Percentiles rank a stretch among this genome's conserved stretches.
Conservation (phyloP, 2,113 vertebrate genomes). For the Oxygymnocypris stewartii region DNA sequence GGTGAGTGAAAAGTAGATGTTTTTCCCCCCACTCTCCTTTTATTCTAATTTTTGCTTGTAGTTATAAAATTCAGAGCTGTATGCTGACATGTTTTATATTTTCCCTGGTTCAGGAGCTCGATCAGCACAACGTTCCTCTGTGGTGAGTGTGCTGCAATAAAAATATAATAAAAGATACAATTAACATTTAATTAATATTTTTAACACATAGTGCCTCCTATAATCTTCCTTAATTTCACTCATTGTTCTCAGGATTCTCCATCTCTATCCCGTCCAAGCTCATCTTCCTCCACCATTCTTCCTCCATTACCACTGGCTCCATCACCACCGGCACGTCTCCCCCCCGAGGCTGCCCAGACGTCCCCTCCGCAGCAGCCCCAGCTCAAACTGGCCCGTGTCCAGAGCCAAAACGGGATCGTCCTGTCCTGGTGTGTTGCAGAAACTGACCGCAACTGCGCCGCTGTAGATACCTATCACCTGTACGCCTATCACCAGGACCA, state of each 20-base stretch:
- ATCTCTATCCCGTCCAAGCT: constrained; percentile 61
- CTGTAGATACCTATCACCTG: constrained; percentile 96
- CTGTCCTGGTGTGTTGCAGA: constrained; percentile 95
- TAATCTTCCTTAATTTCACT: background rate
- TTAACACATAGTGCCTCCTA: background rate
- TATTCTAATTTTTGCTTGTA: background rate
- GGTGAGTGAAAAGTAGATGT: constrained; percentile 62
- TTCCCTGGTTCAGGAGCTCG: constrained; percentile 18
- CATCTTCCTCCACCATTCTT: constrained; percentile 52
- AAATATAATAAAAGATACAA: background rate
- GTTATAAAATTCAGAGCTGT: background rate
- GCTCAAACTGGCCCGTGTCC: constrained; percentile 86
- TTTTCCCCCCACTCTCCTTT: background rate
- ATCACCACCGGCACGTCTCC: constrained; percentile 68
- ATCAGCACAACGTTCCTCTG: constrained; percentile 46
- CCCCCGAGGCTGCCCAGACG: constrained; percentile 80
- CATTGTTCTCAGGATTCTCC: constrained; percentile 65
- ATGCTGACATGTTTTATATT: constrained; percentile 20
- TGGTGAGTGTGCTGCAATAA: constrained; percentile 31
- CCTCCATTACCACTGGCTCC: constrained; percentile 75
- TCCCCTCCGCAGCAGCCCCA: constrained; percentile 86
- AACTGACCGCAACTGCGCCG: constrained; percentile 87
- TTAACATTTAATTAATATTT: background rate
- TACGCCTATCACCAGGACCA: constrained; percentile 87
- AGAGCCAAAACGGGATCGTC: constrained; percentile 96